phyloP scores from a whole-genome alignment of 2,113 vertebrate genomes.

The Hirundichthys speculiger region DNA sequence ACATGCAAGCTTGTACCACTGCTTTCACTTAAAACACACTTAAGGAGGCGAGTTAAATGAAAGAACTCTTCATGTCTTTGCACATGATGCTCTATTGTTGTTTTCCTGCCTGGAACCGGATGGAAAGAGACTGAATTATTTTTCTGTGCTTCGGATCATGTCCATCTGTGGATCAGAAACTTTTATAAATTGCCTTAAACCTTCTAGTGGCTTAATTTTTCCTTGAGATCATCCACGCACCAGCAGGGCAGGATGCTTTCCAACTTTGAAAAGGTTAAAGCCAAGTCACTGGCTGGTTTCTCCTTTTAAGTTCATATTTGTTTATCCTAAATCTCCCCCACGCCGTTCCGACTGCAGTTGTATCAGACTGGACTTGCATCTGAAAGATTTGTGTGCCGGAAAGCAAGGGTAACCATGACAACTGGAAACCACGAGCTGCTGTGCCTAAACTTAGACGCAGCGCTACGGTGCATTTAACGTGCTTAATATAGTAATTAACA shows the following conservation, averaged over 20 bases:
- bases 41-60: no score
- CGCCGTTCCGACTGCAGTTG: conserved; percentile 18
- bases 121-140: no score
- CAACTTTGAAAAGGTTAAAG: conserved; percentile 1
- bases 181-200: neutral
- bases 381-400: conserved; percentile 11
- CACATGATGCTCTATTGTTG: no score
- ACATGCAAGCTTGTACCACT: no score
- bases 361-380: no score
- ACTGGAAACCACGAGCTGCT: conserved; percentile 8
- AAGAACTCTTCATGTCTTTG: no score
- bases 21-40: no score
- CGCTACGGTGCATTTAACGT: neutral
- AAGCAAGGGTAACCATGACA: conserved; percentile 30
- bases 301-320: neutral
- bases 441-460: conserved; percentile 1
- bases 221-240: neutral
- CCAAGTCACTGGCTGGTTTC: neutral
- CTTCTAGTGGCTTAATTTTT: neutral
- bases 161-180: no score
- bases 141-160: no score
- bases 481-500: neutral
- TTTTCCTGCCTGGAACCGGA: no score
- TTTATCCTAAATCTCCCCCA: conserved; percentile 17
- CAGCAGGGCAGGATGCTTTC: neutral